A percentile compares a stretch with the other conserved stretches of the same genome.
These are phyloP conservation scores for Drosophila elegans DNA, from an alignment of 1,140 invertebrate genomes.

Conservation along the genomic window DNA sequence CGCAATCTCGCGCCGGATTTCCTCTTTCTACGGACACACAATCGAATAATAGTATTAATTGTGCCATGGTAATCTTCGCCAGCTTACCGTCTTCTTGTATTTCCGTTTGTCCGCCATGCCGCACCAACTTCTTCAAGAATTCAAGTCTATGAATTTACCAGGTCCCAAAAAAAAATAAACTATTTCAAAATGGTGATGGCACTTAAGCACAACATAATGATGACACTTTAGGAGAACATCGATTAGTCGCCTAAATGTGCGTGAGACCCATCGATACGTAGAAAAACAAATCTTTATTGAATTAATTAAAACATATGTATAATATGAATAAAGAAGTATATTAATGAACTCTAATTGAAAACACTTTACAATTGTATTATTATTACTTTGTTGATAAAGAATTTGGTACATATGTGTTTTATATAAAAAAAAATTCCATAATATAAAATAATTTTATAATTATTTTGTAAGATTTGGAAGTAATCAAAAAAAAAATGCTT, in stretches of 20 bases:
- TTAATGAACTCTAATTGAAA: too few relatives aligned
- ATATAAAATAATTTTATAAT: too few relatives aligned
- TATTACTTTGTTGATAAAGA: too few relatives aligned
- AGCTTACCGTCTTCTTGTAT: slow-evolving; percentile 71
- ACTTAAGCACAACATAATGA: too few relatives aligned
- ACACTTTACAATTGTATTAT: too few relatives aligned
- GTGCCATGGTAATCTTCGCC: background rate
- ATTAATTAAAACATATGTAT: too few relatives aligned
- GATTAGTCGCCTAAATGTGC: background rate
- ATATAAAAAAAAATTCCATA: too few relatives aligned
- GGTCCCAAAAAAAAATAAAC: background rate
- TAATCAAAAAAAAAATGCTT: too few relatives aligned
- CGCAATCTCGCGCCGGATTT: slow-evolving; percentile 96
- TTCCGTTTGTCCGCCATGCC: slow-evolving; percentile 72
- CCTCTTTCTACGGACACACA: slow-evolving; percentile 89
- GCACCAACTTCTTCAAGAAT: background rate
- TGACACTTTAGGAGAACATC: background rate
- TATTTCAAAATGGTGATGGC: background rate
- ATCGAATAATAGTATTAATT: background rate
- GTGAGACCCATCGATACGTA: background rate
- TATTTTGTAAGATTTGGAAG: too few relatives aligned
- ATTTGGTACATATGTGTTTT: too few relatives aligned
- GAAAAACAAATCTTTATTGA: too few relatives aligned
- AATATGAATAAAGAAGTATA: too few relatives aligned
- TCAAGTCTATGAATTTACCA: background rate